Evolutionary conservation across 2,113 vertebrate species (phyloP).

Genomic region (Centropus bengalensis): DNA sequence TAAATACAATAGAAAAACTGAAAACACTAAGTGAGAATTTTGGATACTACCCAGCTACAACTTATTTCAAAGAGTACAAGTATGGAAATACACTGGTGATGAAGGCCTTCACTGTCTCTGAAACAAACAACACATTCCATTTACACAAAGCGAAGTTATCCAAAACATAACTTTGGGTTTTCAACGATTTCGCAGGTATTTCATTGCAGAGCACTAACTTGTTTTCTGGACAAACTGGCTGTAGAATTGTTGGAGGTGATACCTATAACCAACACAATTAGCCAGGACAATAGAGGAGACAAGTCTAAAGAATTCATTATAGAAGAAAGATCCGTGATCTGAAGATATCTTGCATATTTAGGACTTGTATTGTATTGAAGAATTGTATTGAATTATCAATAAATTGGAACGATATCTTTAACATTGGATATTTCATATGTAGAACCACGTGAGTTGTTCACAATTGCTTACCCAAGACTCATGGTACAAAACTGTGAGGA

Average conservation of each 20-base stretch:
- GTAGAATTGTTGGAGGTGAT: neutral
- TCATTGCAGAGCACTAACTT: neutral
- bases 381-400: neutral
- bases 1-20: neutral
- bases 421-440: neutral
- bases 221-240: neutral
- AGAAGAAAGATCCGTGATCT: neutral
- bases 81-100: neutral
- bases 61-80: neutral
- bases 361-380: neutral
- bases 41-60: neutral
- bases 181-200: neutral
- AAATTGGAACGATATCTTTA: neutral
- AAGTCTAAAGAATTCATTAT: neutral
- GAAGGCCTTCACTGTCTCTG: neutral
- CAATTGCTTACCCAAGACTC: slow-evolving; percentile 92
- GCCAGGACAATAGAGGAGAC: neutral
- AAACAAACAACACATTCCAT: neutral
- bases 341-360: neutral
- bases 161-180: neutral
- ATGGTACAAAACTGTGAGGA: slow-evolving; percentile 95
- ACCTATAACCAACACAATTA: neutral
- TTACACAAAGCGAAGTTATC: neutral
- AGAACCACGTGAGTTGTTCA: neutral
- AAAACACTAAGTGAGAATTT: neutral